These are phyloP conservation scores for Sesamia nonagrioides DNA, from an alignment of 1,140 invertebrate species.

Conservation along the genomic window DNA sequence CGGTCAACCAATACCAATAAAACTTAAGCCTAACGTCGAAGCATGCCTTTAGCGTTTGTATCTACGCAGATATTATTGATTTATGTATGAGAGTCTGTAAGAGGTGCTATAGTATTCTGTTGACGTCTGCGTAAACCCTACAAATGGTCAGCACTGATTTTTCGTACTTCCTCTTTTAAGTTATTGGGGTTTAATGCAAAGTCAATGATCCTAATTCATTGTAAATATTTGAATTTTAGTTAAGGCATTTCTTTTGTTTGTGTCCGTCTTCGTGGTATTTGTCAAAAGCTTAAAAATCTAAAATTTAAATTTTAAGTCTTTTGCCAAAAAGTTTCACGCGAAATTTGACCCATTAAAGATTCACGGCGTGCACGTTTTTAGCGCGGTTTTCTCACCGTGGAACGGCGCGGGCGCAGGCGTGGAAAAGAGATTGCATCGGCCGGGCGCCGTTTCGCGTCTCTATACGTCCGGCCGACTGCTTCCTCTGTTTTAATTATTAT, in stretches of 20 bases:
- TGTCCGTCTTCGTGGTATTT: not conserved
- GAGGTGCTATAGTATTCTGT: constrained; percentile 18
- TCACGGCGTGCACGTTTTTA: constrained; percentile 70
- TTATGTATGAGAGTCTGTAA: constrained; percentile 72
- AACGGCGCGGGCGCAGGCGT: constrained; percentile 70
- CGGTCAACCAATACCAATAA: constrained; percentile 80
- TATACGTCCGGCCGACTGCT: constrained; percentile 75
- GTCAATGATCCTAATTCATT: constrained; percentile 12
- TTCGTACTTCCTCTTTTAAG: constrained; percentile 34
- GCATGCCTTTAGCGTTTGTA: constrained; percentile 71
- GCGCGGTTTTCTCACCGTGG: constrained; percentile 75
- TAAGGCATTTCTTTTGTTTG: not conserved
- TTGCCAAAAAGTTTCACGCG: constrained; percentile 52
- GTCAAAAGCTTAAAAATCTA: not conserved
- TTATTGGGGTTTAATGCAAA: constrained; percentile 25
- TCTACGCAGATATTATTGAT: constrained; percentile 72
- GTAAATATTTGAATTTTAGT: constrained; percentile 4
- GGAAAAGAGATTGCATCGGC: constrained; percentile 78
- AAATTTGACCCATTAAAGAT: constrained; percentile 74
- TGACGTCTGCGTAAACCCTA: constrained; percentile 6
- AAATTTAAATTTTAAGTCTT: constrained; percentile 18
- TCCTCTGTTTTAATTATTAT: constrained; percentile 74
- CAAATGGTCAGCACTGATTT: constrained; percentile 26
- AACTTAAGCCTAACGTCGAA: constrained; percentile 73
- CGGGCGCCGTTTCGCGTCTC: constrained; percentile 76